Conservation (phyloP, 2,113 vertebrate species). For the Vireo altiloquus region DNA sequence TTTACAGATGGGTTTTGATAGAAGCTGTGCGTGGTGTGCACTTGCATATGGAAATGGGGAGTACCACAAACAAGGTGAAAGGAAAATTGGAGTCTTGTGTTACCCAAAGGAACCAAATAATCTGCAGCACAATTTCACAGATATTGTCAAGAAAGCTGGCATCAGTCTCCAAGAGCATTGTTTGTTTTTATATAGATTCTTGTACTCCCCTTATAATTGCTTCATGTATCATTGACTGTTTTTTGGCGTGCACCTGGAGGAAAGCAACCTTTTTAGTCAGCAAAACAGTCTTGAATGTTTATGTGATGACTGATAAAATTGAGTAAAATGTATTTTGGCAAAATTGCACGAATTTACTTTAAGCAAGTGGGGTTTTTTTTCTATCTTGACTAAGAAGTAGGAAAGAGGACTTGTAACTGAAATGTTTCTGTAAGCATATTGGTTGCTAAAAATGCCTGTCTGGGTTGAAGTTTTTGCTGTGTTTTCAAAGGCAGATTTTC, state of each 20-base stretch:
- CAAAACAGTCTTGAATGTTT: neutral
- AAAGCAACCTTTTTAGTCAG: neutral
- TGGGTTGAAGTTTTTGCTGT: neutral
- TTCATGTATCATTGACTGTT: neutral
- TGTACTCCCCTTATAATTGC: neutral
- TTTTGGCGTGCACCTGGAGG: neutral
- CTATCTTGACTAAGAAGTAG: neutral
- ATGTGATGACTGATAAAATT: neutral
- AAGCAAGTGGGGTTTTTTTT: neutral
- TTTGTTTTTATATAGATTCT: neutral
- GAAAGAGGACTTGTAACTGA: neutral
- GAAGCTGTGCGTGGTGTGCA: fast-evolving
- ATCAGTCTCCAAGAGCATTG: neutral
- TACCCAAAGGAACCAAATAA: neutral
- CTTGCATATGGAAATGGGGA: neutral
- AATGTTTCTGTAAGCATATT: neutral
- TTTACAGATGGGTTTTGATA: neutral
- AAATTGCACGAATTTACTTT: neutral
- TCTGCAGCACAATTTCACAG: neutral
- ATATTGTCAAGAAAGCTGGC: neutral
- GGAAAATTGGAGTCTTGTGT: neutral
- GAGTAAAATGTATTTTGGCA: neutral
- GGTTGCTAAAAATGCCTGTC: neutral
- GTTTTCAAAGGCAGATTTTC: neutral
- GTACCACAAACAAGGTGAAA: neutral